Evolutionary conservation across 2,113 vertebrate species (phyloP).

Genomic region (Barbus barbus): DNA sequence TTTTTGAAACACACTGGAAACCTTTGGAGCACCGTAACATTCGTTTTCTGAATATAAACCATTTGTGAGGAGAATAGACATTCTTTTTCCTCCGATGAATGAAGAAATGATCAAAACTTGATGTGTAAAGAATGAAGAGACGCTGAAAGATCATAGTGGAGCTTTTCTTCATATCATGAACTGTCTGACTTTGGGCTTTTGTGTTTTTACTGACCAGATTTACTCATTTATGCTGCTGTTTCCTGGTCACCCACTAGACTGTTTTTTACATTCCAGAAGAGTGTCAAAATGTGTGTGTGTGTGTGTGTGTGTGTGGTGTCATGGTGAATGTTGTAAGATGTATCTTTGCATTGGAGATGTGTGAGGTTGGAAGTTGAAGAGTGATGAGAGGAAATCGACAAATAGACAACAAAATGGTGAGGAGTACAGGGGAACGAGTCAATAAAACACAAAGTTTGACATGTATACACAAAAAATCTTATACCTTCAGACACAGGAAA

Average conservation of each 20-base stretch:
- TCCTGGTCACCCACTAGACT: constrained; percentile 23
- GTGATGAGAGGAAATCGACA: background rate
- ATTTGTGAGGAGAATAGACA: background rate
- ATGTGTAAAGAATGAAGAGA: constrained; percentile 16
- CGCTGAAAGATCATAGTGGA: background rate
- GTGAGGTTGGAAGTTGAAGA: background rate
- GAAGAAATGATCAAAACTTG: background rate
- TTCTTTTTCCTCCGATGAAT: background rate
- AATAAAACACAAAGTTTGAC: constrained; percentile 22
- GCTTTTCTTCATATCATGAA: constrained; percentile 35
- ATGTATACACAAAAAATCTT: constrained; percentile 18
- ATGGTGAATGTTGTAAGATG: background rate
- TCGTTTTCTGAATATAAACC: background rate
- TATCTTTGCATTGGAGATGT: background rate
- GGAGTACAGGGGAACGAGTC: background rate
- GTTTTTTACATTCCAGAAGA: constrained; percentile 45
- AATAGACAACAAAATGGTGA: background rate
- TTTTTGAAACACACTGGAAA: constrained; percentile 49
- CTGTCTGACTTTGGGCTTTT: constrained; percentile 19
- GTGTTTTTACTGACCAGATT: constrained; percentile 29
- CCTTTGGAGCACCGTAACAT: constrained; percentile 21
- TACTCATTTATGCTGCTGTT: constrained; percentile 37
- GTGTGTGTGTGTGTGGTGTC: background rate
- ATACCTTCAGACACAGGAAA: constrained; percentile 16
- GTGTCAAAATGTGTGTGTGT: background rate